Evolutionary conservation across 2,888 invertebrate species (phyloP), one percentile per base, ranked within the genome.

Genomic region (Sinhomidia bicolor): DNA sequence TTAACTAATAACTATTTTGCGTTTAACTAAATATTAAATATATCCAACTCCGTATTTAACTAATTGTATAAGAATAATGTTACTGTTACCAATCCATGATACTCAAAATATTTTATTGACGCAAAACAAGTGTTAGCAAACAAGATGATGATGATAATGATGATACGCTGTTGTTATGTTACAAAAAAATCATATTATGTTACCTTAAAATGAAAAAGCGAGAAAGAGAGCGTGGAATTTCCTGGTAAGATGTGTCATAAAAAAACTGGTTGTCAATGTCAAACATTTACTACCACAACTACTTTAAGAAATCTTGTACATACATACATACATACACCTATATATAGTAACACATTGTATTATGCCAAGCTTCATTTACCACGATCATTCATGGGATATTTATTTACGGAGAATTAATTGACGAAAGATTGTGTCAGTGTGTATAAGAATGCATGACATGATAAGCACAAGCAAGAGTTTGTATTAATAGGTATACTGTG

Each of bases 21-120:
- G 29, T 23, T 60, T 60, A 60, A 14, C 10, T 60, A 26, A 60
- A 29, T 23, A 26, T 51, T 12, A 60, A 26, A 26, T 14, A 26
- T 2, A 29, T 4, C 4, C 23, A 60, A 60, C 3, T 51, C 29
- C 14, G 60, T 60, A 60, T 26, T 60, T 44, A 23, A 62, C 41
- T 36, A 44, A 0, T 79, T 17, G n/a, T 57, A 9, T 36, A 36
- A 36, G 36, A 47, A n/a, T 78, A 78, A 57, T 32, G n/a, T 47
- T 84, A 80, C 79, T 85, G 89, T 89, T 89, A 89, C 89, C 89
- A 89, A 76, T 89, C 81, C 89, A 89, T 89, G 89, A 89, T 89
- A 89, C 89, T 89, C 85, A 88, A 84, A 71, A 51, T n/a, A 85
- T 74, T 23, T n/a, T 74, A 47, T 17, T 74, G 36, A 68, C 36